Evolutionary conservation across 2,888 invertebrate genomes (phyloP), one percentile per base, ranked within the genome.

Genomic region (Metopia argyrocephala): DNA sequence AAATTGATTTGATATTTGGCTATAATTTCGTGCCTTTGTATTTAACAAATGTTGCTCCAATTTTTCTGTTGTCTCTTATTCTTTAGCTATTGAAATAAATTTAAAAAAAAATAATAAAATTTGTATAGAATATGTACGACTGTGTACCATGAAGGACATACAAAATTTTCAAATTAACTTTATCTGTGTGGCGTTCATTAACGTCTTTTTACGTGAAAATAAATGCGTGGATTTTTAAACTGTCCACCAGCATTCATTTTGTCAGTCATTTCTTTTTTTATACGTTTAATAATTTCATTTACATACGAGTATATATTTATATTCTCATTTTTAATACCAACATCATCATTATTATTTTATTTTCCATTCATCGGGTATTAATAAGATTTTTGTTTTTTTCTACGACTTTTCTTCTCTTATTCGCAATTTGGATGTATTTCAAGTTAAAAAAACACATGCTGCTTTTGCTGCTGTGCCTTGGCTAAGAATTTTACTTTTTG

Each of bases 311-410:
- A 66, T 78, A 45, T 71, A 59, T 54, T 61, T 61, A 59, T 66
- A 57, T 52, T 66, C 48, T 73, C 54, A 66, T 61, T 65, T 71
- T 61, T 78, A 71, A 71, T 59, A 25, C 66, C 78, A 78, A 73
- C 78, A 31, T 57, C 69, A 31, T 57, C 69, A 64, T 80, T 74
- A 76, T 80, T 80, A 69, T 80, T 80, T 76, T n/a, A 80, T 76
- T 69, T 69, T 68, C 31, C 69, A 65, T 69, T 69, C 80, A 80
- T 80, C 68, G 64, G 68, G 57, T 74, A 73, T 74, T 69, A 76
- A 74, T 76, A 69, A 54, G 73, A 65, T 54, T 76, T 76, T 57
- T 25, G n/a, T 54, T 45, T 25, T 15, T 38, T 38, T 38, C 38
- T 38, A 38, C 38, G 38, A 38, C 25, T 54, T 28, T 7, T 38